Conservation (phyloP, 2,113 vertebrate genomes). For the Fulica atra region DNA sequence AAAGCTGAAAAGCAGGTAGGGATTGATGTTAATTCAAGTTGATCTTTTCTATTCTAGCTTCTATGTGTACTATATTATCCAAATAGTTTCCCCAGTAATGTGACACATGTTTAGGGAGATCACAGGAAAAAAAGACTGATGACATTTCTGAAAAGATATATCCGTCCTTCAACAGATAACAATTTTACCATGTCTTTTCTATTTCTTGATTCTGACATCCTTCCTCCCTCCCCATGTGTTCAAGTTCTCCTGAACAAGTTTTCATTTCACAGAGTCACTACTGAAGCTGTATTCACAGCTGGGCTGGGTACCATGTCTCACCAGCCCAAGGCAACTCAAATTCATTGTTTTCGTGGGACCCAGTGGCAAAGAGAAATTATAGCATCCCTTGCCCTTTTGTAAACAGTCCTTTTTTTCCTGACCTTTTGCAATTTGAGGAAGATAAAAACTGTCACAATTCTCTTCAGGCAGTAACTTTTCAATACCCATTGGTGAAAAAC, state of each 20-base stretch:
- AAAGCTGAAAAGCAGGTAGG: not conserved
- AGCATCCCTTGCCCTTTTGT: not conserved
- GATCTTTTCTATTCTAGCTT: not conserved
- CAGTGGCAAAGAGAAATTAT: not conserved
- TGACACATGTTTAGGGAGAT: not conserved
- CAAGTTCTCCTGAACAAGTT: not conserved
- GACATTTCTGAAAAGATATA: not conserved
- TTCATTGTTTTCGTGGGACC: not conserved
- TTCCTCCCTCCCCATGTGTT: not conserved
- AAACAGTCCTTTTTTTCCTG: conserved; percentile 36
- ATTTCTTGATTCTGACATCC: not conserved
- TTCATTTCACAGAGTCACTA: not conserved
- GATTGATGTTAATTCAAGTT: not conserved
- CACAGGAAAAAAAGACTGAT: not conserved
- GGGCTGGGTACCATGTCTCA: not conserved
- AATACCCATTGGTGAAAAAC: conserved; percentile 50
- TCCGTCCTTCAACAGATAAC: not conserved
- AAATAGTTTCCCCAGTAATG: not conserved
- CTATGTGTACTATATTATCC: not conserved
- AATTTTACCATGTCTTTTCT: not conserved
- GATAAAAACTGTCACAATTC: conserved; percentile 50
- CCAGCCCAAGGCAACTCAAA: not conserved
- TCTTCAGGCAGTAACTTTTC: conserved; percentile 60
- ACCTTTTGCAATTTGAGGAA: conserved; percentile 16
- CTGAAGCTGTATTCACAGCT: not conserved